Evolutionary conservation across 2,113 vertebrate genomes (phyloP).

Genomic region (Mastomys natalensis): DNA sequence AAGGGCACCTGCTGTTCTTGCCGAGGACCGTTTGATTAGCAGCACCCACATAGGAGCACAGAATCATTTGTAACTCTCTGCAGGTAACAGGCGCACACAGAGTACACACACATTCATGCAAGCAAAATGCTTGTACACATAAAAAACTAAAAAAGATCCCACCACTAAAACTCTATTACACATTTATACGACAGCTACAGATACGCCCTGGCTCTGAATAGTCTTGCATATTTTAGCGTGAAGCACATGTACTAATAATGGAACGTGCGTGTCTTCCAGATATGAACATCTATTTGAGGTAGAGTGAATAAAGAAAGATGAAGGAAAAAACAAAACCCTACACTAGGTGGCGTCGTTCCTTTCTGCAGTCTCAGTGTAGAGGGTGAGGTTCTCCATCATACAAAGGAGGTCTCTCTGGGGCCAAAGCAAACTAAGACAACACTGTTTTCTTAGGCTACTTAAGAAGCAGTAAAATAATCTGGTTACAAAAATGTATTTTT

Average conservation of each 20-base stretch:
- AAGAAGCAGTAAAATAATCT: neutral
- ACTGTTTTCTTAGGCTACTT: neutral
- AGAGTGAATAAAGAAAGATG: conserved; percentile 46
- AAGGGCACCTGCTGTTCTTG: neutral
- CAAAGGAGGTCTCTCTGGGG: conserved; percentile 7
- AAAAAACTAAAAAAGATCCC: conserved; percentile 21
- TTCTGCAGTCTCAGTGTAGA: neutral
- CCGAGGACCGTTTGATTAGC: neutral
- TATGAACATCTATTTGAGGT: conserved; percentile 54
- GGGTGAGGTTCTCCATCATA: neutral
- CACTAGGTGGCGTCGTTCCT: neutral
- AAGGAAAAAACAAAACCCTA: conserved; percentile 52
- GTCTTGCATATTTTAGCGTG: conserved; percentile 58
- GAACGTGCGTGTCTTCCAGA: conserved; percentile 28
- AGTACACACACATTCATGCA: neutral
- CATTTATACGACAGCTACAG: conserved; percentile 51
- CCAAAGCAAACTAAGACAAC: conserved; percentile 30
- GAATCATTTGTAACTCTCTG: neutral
- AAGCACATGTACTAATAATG: neutral
- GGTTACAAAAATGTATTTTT: conserved; percentile 51
- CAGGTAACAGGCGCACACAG: neutral
- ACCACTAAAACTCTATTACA: conserved; percentile 37
- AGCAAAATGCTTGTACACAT: neutral
- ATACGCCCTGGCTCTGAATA: conserved; percentile 30
- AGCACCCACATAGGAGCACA: neutral